These are phyloP conservation scores for Gorsachius goisagi DNA, from an alignment of 2,113 vertebrate genomes.

Conservation along the genomic window DNA sequence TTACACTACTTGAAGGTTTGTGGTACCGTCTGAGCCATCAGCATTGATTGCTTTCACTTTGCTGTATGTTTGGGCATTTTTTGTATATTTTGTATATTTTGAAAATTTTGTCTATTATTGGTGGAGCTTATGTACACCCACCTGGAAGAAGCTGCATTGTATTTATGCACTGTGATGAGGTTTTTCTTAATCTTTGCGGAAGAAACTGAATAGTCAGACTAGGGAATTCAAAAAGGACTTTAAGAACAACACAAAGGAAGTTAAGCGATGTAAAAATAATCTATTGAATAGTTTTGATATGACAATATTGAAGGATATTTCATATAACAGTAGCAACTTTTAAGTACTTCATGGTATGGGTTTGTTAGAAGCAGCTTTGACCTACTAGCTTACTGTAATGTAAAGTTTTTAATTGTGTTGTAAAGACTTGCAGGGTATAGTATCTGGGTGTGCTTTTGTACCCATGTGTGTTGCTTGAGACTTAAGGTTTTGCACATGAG, in stretches of 20 bases:
- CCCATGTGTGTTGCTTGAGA: background rate
- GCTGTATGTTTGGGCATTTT: background rate
- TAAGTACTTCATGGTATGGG: background rate
- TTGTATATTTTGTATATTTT: slow-evolving; percentile 17
- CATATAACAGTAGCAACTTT: background rate
- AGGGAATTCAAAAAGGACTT: background rate
- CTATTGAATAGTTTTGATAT: background rate
- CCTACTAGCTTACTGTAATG: background rate
- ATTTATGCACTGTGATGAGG: background rate
- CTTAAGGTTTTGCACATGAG: background rate
- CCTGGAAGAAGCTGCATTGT: slow-evolving; percentile 13
- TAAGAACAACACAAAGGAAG: background rate
- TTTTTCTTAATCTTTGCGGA: background rate
- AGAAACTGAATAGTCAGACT: background rate
- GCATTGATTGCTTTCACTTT: background rate
- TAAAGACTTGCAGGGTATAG: background rate
- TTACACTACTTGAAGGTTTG: background rate
- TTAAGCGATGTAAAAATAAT: background rate
- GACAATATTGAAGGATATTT: background rate
- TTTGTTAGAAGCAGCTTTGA: background rate
- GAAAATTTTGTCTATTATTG: background rate
- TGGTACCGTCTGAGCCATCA: background rate
- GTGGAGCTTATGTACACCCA: background rate
- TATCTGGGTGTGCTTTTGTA: background rate
- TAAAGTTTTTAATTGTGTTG: background rate